Evolutionary conservation across 2,113 vertebrate genomes (phyloP).

Genomic region (Grammomys dolichurus): DNA sequence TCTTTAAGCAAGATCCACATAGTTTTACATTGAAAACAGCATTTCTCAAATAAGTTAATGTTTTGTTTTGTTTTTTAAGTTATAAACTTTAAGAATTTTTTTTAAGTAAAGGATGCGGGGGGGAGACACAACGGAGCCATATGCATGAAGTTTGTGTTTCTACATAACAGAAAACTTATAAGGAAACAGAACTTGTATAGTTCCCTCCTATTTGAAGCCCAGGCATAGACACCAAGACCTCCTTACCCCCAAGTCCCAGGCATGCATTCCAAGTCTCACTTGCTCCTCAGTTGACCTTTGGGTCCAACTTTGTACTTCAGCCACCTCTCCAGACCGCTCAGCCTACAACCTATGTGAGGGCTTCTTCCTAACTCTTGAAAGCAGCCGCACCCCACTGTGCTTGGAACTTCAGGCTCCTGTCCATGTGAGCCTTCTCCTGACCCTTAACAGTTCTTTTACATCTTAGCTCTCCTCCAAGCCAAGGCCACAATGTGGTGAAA

Average conservation of each 20-base stretch:
- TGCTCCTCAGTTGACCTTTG: background rate
- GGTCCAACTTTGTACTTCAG: background rate
- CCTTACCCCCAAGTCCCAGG: accelerated
- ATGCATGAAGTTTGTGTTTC: background rate
- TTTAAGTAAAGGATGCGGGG: background rate
- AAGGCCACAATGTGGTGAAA: background rate
- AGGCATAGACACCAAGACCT: background rate
- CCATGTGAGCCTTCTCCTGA: background rate
- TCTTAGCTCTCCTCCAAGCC: slow-evolving; percentile 27
- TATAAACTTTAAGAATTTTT: slow-evolving; percentile 39
- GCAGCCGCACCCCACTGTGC: background rate
- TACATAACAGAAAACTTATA: background rate
- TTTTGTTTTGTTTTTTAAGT: slow-evolving; percentile 60
- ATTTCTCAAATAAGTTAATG: slow-evolving; percentile 38
- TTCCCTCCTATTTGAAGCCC: background rate
- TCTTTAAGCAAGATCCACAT: slow-evolving; percentile 61
- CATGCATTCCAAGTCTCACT: background rate
- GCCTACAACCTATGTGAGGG: background rate
- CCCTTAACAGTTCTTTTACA: background rate
- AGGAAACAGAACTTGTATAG: background rate
- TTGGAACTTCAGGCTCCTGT: background rate
- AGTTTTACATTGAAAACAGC: slow-evolving; percentile 22
- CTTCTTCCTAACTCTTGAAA: background rate
- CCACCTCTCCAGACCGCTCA: background rate
- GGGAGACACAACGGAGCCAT: background rate